Evolutionary conservation across 2,113 vertebrate species (phyloP).

Genomic region (Erythrocercus mccallii): DNA sequence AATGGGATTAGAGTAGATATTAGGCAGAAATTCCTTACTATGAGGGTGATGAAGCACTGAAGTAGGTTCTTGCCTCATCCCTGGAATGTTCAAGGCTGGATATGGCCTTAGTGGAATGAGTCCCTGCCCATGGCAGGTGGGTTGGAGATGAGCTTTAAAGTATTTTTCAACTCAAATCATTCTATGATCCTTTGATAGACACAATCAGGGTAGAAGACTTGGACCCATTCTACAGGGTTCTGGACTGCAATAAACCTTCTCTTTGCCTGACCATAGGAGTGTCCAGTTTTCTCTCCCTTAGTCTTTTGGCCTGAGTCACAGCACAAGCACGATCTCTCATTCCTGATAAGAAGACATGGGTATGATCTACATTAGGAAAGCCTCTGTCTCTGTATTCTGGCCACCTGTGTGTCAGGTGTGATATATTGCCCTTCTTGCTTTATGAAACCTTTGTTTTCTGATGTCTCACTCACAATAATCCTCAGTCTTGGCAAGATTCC

Average conservation of each 20-base stretch:
- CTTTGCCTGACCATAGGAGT: background rate
- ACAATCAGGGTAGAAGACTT: background rate
- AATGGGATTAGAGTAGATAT: background rate
- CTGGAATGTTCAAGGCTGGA: background rate
- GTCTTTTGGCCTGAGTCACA: background rate
- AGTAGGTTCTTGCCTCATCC: background rate
- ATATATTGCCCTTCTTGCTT: background rate
- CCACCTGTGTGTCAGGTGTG: background rate
- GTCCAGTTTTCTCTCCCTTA: background rate
- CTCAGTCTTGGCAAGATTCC: background rate
- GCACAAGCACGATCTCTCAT: fast-evolving
- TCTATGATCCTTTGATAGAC: background rate
- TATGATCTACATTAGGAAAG: background rate
- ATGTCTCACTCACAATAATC: background rate
- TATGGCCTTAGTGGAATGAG: background rate
- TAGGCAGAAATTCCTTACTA: background rate
- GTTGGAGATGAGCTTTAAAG: background rate
- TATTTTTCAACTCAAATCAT: background rate
- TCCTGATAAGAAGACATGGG: background rate
- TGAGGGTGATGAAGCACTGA: background rate
- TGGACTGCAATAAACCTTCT: background rate
- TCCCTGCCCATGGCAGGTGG: background rate
- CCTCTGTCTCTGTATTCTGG: background rate
- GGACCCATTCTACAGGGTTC: background rate
- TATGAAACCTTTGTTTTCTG: background rate